Evolutionary conservation across 2,888 invertebrate species (phyloP).

Genomic region (Melolontha melolontha): DNA sequence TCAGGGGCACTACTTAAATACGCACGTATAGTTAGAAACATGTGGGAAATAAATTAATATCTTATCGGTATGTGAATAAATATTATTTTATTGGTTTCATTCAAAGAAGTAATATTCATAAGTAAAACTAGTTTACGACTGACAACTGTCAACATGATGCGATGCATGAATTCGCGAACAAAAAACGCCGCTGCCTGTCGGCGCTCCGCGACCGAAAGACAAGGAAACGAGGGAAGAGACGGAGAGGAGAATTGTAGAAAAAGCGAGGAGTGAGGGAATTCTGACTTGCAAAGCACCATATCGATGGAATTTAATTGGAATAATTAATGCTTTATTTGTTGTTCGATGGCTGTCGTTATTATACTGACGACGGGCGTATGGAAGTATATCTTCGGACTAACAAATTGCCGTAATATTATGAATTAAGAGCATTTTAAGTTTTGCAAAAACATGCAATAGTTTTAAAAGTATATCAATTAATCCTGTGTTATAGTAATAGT

Average conservation of each 20-base stretch:
- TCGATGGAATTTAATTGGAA: constrained; percentile 36
- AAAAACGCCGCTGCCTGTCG: constrained; percentile 11
- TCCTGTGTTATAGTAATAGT: too few relatives aligned
- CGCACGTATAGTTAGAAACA: constrained; percentile 6
- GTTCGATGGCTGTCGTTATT: too few relatives aligned
- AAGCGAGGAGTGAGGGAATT: constrained; percentile 24
- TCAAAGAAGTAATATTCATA: constrained; percentile 49
- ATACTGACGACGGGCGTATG: too few relatives aligned
- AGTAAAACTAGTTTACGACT: constrained; percentile 44
- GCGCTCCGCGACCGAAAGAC: background rate
- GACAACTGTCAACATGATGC: constrained; percentile 43
- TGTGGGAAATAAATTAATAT: constrained; percentile 48
- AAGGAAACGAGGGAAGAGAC: background rate
- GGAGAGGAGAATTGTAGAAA: constrained; percentile 1
- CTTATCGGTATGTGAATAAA: constrained; percentile 47
- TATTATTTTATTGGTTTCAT: constrained; percentile 47
- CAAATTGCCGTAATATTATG: too few relatives aligned
- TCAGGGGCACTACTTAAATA: background rate
- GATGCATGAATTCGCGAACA: constrained; percentile 29
- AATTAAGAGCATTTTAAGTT: too few relatives aligned
- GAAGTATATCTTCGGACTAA: too few relatives aligned
- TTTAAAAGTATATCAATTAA: too few relatives aligned
- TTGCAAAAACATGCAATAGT: too few relatives aligned
- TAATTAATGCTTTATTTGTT: constrained; percentile 21
- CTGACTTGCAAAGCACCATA: constrained; percentile 37